Conservation (phyloP, 92 coral and sea anemone species). For the Epizoanthus fatuus region DNA sequence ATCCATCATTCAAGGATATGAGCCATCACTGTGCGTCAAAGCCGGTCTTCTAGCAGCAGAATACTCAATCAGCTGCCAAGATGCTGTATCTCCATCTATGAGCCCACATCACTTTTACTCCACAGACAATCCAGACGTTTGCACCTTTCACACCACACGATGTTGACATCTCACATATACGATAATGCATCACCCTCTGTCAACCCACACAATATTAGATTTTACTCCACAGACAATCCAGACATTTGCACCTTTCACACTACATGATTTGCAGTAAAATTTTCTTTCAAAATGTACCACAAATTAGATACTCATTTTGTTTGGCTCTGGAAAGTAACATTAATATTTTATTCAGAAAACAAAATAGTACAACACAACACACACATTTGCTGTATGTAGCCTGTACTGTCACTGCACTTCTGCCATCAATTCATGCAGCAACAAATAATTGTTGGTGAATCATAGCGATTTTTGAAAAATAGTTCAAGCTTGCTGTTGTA, state of each 20-base stretch:
- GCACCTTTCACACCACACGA: slow-evolving; percentile 73
- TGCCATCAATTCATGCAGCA: too few species aligned
- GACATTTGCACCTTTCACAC: slow-evolving; percentile 71
- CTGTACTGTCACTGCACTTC: too few species aligned
- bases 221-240: slow-evolving; percentile 78
- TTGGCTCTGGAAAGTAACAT: too few species aligned
- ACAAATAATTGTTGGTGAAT: too few species aligned
- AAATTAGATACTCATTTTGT: too few species aligned
- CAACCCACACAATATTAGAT: slow-evolving; percentile 73
- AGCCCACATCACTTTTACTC: slow-evolving; percentile 86
- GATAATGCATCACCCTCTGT: slow-evolving; percentile 70
- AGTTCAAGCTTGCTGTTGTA: too few species aligned
- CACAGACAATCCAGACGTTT: slow-evolving; percentile 66
- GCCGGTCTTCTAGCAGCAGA: slow-evolving; percentile 92
- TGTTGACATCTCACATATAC: slow-evolving; percentile 67
- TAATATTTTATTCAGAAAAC: too few species aligned
- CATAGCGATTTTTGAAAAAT: too few species aligned
- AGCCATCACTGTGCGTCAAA: slow-evolving; percentile 92
- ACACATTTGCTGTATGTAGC: too few species aligned
- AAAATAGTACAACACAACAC: too few species aligned
- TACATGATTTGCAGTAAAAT: slow-evolving; percentile 38
- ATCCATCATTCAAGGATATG: slow-evolving; percentile 76
- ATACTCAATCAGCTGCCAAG: slow-evolving; percentile 81
- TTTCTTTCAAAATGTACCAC: too few species aligned
- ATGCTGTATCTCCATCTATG: slow-evolving; percentile 83